A percentile compares a stretch with the other conserved stretches of the same genome.
phyloP scores from a whole-genome alignment of 2,797 vertebrate species.

The Molossus alvarezi region DNA sequence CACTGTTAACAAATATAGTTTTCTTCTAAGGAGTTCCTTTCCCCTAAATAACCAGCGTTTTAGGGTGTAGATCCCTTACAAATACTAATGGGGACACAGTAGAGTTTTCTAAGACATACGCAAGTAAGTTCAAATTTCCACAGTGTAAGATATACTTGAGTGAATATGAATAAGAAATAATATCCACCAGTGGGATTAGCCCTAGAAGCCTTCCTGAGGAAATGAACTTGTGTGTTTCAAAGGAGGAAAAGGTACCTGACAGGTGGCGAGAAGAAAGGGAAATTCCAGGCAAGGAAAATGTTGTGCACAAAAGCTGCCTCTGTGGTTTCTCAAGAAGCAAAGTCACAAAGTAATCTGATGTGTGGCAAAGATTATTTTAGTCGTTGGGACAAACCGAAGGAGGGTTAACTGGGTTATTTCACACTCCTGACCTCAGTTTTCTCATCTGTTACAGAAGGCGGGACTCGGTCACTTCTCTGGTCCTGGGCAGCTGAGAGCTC shows the following conservation, averaged over 20 bases:
- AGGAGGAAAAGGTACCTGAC: not conserved
- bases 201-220: constrained; percentile 29
- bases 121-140: constrained; percentile 39
- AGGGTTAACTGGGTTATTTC: not conserved
- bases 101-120: constrained; percentile 21
- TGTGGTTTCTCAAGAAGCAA: not conserved
- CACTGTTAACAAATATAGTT: not conserved
- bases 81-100: not conserved
- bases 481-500: not conserved
- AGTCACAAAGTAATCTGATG: not conserved
- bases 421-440: not conserved
- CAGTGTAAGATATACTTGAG: not conserved
- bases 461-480: not conserved
- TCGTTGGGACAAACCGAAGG: not conserved
- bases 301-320: not conserved
- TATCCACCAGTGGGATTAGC: constrained; percentile 20
- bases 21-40: constrained; percentile 25
- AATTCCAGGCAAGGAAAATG: not conserved
- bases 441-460: not conserved
- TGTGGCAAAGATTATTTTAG: not conserved
- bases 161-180: constrained; percentile 53
- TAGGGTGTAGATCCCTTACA: not conserved
- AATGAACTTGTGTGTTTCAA: constrained; percentile 40
- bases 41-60: constrained; percentile 15
- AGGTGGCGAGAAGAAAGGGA: not conserved